Evolutionary conservation across 2,797 vertebrate species (phyloP), one percentile per base, ranked within the genome.

Genomic region (Cyclopterus lumpus): DNA sequence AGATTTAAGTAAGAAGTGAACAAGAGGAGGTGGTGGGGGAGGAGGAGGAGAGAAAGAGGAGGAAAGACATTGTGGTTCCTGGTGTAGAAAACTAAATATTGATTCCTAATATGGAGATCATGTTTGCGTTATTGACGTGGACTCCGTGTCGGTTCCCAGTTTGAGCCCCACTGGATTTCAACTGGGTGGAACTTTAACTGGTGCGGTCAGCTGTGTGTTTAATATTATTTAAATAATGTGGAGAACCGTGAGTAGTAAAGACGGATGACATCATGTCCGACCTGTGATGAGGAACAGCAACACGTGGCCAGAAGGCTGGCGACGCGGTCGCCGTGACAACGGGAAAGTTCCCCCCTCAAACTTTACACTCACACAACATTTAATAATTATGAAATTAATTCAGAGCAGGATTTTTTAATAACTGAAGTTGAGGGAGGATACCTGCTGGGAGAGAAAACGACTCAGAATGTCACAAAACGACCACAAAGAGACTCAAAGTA

Each of bases 71-170:
- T 1, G 7, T 42, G 32, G 9, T 40, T 22, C 40, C 38, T 28
- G 26, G 1, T 58, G 34, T 63, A 14, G 40, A 65, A 49, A 60
- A 48, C 44, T 26, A 71, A 48, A 67, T 73, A 80, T 80, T 34
- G 85, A 86, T 77, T 28, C 22, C 46, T 79, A 22, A 77, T 61
- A 65, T 69, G 70, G 70, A 73, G 74, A 80, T 82, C 63, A 68
- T 40, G 75, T 74, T 63, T 54, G 67, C 67, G 51, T 79, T 68
- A 70, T 75, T 16, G 75, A 76, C 51, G 65, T n/a, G 3, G 42
- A 58, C 32, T 57, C 48, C 22, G 66, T 64, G 63, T 62, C 66
- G 20, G 54, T 20, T 57, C 55, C 55, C 38, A 60, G 67, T 59
- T 55, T 71, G 42, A 60, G 30, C 42, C 66, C 9, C 12, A 30